Percentiles rank a stretch among this genome's conserved stretches.
Conservation (phyloP, 2,888 invertebrate species). For the Amphipyra tragopoginis region DNA sequence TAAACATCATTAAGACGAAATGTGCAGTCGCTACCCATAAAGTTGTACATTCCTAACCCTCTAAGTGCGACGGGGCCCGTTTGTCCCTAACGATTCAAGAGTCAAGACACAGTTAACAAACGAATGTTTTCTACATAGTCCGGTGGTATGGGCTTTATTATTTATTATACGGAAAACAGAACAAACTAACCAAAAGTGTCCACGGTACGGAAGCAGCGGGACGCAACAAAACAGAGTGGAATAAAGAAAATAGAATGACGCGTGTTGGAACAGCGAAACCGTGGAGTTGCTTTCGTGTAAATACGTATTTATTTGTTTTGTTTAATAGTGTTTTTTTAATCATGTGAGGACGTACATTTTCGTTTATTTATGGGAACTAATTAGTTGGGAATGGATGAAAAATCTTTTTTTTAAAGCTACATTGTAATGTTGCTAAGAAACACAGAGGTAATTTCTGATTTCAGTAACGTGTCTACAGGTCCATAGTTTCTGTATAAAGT, state of each 20-base stretch:
- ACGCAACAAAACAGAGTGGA: slow-evolving; percentile 82
- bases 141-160: slow-evolving; percentile 81
- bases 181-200: slow-evolving; percentile 89
- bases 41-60: slow-evolving; percentile 58
- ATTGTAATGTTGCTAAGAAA: neutral
- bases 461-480: slow-evolving; percentile 20
- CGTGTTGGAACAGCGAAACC: slow-evolving; percentile 73
- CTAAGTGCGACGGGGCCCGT: slow-evolving; percentile 45
- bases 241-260: slow-evolving; percentile 85
- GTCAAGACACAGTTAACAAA: slow-evolving; percentile 55
- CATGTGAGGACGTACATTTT: neutral
- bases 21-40: slow-evolving; percentile 32
- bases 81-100: slow-evolving; percentile 53
- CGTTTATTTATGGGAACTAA: neutral
- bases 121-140: slow-evolving; percentile 56
- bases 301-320: slow-evolving; percentile 25
- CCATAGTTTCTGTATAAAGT: slow-evolving; percentile 29
- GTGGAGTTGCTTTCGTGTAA: slow-evolving; percentile 64
- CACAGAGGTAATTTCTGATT: slow-evolving; percentile 18
- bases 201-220: slow-evolving; percentile 87
- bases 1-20: slow-evolving; percentile 21
- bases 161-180: slow-evolving; percentile 88
- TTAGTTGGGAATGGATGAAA: neutral
- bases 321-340: neutral
- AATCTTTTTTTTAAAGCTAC: too few relatives aligned